Evolutionary conservation across 1,140 invertebrate genomes (phyloP), one percentile per base, ranked within the genome.

Genomic region (Catajapyx aquilonaris): DNA sequence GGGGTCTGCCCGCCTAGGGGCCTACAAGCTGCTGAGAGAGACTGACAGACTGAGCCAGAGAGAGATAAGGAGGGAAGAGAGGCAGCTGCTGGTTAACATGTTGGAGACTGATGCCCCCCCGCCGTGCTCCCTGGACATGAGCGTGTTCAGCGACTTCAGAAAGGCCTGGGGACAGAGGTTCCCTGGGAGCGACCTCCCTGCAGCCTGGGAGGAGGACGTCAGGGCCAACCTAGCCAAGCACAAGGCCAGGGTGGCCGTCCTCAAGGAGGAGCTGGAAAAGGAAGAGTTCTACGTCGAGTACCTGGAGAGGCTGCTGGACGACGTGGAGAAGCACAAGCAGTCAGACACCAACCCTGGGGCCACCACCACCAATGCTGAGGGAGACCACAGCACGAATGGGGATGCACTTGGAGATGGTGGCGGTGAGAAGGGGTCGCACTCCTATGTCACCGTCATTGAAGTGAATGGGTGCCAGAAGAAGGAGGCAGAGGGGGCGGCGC

Each of bases 231-330:
- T 88, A 42, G 67, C 75, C 45, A 83, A 81, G 60, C 83, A 88
- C 64, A 79, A 80, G 62, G 68, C 80, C 51, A 49, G 62, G 52
- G 78, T 85, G 35, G 59, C 64, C 34, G 65, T 74, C 41, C 65
- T 87, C 33, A 71, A 71, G 52, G 78, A 84, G 50, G 81, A 86
- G 57, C 58, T 87, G 20, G 78, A 85, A 49, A 81, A 86, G 52
- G 83, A 87, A 59, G 76, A 84, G 51, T 77, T 84, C 49, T 87
- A 87, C 50, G 81, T 87, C 5, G 77, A 84, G 52, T 87, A 86
- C 59, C 61, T 88, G 44, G 79, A 86, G 54, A 68, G 75, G 38
- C 54, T 86, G 28, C 52, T 88, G 15, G 73, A 73, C 34, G 80
- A 85, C 58, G 78, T 83, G 5, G 78, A 81, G 46, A 70, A 76